Conservation (phyloP, 1,140 invertebrate genomes). For the Hypothenemus hampei region DNA sequence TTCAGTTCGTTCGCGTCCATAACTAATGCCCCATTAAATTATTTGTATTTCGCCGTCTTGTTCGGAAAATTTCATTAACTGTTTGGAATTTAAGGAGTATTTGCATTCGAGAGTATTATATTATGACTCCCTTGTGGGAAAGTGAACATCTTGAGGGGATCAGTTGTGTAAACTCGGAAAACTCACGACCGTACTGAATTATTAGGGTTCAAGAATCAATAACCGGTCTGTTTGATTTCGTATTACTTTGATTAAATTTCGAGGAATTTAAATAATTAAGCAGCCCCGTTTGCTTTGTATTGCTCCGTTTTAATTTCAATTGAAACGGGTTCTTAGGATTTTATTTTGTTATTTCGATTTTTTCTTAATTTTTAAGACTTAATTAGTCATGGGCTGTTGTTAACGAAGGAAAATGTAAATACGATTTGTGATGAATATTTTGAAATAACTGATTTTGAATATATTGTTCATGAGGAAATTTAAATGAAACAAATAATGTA, state of each 20-base stretch:
- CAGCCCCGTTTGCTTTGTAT: slow-evolving; percentile 1
- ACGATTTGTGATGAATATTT: too few relatives aligned
- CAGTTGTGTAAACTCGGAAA: slow-evolving; percentile 25
- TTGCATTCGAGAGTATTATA: slow-evolving; percentile 25
- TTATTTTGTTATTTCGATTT: too few relatives aligned
- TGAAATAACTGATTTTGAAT: too few relatives aligned
- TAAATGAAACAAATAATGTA: too few relatives aligned
- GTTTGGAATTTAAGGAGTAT: slow-evolving; percentile 26
- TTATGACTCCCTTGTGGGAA: slow-evolving; percentile 27
- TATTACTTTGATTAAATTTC: slow-evolving; percentile 24
- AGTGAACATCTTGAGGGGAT: slow-evolving; percentile 26
- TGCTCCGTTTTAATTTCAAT: slow-evolving; percentile 3
- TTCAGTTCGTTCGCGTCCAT: slow-evolving; percentile 15
- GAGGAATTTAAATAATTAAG: slow-evolving; percentile 15
- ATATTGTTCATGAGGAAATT: too few relatives aligned
- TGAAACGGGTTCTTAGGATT: too few relatives aligned
- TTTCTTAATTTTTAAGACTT: too few relatives aligned
- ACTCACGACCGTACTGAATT: slow-evolving; percentile 20
- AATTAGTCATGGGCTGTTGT: too few relatives aligned
- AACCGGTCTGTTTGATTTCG: slow-evolving; percentile 18
- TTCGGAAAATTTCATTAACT: slow-evolving; percentile 26
- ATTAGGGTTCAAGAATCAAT: slow-evolving; percentile 26
- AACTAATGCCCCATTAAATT: slow-evolving; percentile 29
- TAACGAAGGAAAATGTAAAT: too few relatives aligned
- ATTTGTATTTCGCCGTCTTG: slow-evolving; percentile 26